Evolutionary conservation across 2,113 vertebrate species (phyloP), one percentile per base, ranked within the genome.

Genomic region (Chamaetylas fuelleborni): DNA sequence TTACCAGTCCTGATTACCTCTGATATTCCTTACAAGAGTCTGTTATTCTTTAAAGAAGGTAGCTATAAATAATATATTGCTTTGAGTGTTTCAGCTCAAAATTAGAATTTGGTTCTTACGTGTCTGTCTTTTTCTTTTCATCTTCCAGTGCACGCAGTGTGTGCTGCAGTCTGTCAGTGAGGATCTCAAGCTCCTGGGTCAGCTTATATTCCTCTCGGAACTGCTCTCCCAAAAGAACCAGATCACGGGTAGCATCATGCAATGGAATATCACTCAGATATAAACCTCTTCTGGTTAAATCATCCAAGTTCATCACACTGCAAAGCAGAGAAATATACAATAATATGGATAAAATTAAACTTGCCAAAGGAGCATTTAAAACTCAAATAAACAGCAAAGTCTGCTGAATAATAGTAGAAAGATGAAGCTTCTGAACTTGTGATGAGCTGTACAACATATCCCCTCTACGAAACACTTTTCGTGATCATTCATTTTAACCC

Each of bases 61-160:
- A 82, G 42, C 69, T 92, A 93, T 93, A 95, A 96, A 72, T 84
- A 95, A 84, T n/a, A 56, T 7, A 88, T 80, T 53, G 50, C n/a
- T 76, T 18, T 76, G 73, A 86, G 74, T 69, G 61, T 90, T 95
- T 42, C 86, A 95, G 77, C 29, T 86, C 45, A 90, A 85, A 94
- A 58, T 11, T 3, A 12, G 13, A n/a, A 69, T 40, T 56, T 36
- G 33, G 34, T 54, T 91, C 98, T 98, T 96, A 99, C 99, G 99
- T 99, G 98, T 99, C 99, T 56, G 99, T 99, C 97, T 99, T 99
- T 93, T 99, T 99, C 97, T 99, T 99, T 95, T 99, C 99, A 56
- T 99, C 99, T 95, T 99, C 99, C 94, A 99, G 96, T 9, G 99
- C 99, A 67, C 99, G 97, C 34, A 99, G 97, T 0, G 99, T 99